Conservation (phyloP, 2,797 vertebrate genomes). For the Triplophysa bombifrons region DNA sequence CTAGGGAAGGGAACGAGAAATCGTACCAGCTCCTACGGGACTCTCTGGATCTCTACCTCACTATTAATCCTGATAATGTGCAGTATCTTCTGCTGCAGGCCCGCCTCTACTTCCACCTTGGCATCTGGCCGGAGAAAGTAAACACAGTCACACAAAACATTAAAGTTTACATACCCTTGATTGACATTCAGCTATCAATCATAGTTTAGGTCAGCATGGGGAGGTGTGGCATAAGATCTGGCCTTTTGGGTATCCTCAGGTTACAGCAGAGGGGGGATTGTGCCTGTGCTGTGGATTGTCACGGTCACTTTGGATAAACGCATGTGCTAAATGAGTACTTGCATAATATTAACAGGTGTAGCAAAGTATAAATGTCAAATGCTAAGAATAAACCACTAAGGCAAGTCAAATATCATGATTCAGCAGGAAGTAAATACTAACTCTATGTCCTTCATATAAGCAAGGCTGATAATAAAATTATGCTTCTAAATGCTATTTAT, state of each 20-base stretch:
- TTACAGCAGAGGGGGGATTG: neutral
- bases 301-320: neutral
- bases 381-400: neutral
- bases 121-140: constrained; percentile 99
- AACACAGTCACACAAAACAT: constrained; percentile 20
- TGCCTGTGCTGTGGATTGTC: neutral
- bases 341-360: neutral
- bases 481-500: too few species aligned
- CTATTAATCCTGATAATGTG: constrained; percentile 96
- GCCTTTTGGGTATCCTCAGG: neutral
- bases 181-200: neutral
- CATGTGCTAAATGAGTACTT: neutral
- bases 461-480: neutral
- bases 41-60: constrained; percentile 96
- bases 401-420: neutral
- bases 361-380: constrained; percentile 5
- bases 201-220: neutral
- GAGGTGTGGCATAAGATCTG: neutral
- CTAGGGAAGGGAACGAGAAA: constrained; percentile 94
- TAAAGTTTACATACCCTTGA: neutral
- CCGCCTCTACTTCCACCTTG: constrained; percentile 96
- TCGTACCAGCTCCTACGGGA: constrained; percentile 96
- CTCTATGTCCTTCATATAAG: too few species aligned
- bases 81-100: constrained; percentile 96
- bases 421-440: too few species aligned